These are phyloP conservation scores for Whitmania pigra DNA, from an alignment of 1,140 invertebrate genomes.

Conservation along the genomic window DNA sequence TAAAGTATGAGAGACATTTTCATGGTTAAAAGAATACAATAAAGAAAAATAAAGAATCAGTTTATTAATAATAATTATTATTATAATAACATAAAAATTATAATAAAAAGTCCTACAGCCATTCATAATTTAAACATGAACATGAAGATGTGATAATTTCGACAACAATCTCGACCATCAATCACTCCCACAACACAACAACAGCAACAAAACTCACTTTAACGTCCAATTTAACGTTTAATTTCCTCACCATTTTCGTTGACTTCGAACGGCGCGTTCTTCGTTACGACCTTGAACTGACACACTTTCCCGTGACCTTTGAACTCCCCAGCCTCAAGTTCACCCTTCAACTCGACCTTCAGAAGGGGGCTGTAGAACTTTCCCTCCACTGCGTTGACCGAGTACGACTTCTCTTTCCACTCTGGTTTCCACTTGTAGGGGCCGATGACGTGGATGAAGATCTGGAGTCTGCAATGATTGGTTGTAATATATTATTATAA, in stretches of 20 bases:
- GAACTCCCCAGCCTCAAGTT: background rate
- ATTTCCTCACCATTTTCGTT: constrained; percentile 11
- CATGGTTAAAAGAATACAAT: no score
- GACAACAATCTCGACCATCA: no score
- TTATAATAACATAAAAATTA: background rate
- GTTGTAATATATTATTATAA: background rate
- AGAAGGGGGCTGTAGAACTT: constrained; percentile 9
- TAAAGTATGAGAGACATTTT: no score
- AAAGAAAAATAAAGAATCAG: background rate
- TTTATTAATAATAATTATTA: background rate
- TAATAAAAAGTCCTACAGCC: background rate
- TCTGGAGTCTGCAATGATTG: constrained; percentile 1
- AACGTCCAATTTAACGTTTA: no score
- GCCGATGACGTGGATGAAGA: constrained; percentile 2
- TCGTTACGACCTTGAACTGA: constrained; percentile 1
- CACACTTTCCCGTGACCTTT: constrained; percentile 10
- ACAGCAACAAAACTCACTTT: no score
- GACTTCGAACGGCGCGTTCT: constrained; percentile 12
- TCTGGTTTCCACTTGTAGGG: background rate
- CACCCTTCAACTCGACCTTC: background rate
- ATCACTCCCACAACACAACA: background rate
- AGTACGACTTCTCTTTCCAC: constrained; percentile 11
- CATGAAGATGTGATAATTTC: background rate
- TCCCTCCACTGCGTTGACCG: constrained; percentile 12
- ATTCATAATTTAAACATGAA: background rate